Evolutionary conservation across 2,797 vertebrate genomes (phyloP).

Genomic region (Parotocinclus haroldoi): DNA sequence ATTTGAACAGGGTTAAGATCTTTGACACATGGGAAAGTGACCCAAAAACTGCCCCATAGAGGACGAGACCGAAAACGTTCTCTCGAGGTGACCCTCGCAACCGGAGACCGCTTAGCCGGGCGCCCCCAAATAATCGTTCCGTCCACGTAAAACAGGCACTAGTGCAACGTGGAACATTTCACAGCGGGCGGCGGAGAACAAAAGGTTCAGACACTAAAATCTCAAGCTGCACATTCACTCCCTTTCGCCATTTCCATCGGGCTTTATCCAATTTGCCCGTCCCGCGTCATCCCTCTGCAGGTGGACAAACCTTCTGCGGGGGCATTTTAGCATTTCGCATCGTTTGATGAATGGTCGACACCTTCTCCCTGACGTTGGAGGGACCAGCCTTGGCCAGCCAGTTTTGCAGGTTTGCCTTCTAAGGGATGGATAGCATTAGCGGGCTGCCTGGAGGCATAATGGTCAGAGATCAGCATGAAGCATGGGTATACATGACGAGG

Average conservation of each 20-base stretch:
- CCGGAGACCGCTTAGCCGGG: too few relatives aligned
- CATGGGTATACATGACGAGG: slow-evolving; percentile 1
- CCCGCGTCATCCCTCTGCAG: slow-evolving; percentile 1
- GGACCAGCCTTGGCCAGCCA: background rate
- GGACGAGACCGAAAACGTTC: too few relatives aligned
- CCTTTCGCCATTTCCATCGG: background rate
- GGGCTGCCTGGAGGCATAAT: background rate
- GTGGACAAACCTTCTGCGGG: slow-evolving; percentile 1
- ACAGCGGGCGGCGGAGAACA: too few relatives aligned
- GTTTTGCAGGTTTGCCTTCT: background rate
- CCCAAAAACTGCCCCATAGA: too few relatives aligned
- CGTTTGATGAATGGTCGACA: slow-evolving; percentile 6
- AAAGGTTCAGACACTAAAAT: too few relatives aligned
- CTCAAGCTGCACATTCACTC: too few relatives aligned
- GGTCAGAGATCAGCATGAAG: slow-evolving; percentile 10
- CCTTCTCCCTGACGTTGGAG: background rate
- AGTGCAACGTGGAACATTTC: too few relatives aligned
- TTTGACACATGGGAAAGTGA: too few relatives aligned
- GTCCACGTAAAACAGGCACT: too few relatives aligned
- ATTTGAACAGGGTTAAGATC: too few relatives aligned
- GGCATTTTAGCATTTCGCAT: slow-evolving; percentile 1
- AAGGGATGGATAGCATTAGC: background rate
- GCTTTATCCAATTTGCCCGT: slow-evolving; percentile 8
- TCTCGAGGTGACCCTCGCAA: too few relatives aligned
- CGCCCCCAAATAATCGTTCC: too few relatives aligned